phyloP scores from a whole-genome alignment of 53 echinoderm and acorn worm species.

The Holothuria scabra region DNA sequence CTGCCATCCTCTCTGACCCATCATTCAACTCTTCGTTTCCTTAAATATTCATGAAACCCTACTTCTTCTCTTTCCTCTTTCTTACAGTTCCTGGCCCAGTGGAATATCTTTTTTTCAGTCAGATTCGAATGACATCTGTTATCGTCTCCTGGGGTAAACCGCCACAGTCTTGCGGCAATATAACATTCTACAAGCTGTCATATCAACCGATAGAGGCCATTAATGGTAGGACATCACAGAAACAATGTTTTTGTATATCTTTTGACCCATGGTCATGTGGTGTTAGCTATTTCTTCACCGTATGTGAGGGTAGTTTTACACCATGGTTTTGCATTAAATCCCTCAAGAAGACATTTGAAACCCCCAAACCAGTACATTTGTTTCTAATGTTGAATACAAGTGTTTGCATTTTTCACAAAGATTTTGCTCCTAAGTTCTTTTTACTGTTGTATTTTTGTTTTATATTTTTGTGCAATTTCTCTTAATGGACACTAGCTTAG shows the following conservation, averaged over 20 bases:
- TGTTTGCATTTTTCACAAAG: no score
- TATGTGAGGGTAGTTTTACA: no score
- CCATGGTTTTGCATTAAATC: no score
- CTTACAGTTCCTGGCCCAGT: conserved; percentile 70
- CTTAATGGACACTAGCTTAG: no score
- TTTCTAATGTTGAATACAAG: no score
- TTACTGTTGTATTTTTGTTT: no score
- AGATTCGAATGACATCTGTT: conserved; percentile 82
- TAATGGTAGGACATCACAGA: conserved; percentile 61
- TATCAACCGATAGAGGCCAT: conserved; percentile 80
- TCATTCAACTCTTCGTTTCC: not conserved
- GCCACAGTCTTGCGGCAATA: conserved; percentile 70
- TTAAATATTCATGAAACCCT: not conserved
- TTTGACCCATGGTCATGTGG: not conserved
- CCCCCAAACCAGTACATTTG: no score
- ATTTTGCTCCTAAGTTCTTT: no score
- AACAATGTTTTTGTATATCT: not conserved
- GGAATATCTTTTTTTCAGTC: conserved; percentile 58
- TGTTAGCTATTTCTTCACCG: no score
- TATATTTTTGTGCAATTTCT: no score
- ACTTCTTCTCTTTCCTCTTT: conserved; percentile 9
- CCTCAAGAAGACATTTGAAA: no score
- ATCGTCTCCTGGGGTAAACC: conserved; percentile 86
- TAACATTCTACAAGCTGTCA: conserved; percentile 79
- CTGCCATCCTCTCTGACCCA: no score